phyloP scores from a whole-genome alignment of 1,140 invertebrate genomes.

The Notospermus geniculatus region DNA sequence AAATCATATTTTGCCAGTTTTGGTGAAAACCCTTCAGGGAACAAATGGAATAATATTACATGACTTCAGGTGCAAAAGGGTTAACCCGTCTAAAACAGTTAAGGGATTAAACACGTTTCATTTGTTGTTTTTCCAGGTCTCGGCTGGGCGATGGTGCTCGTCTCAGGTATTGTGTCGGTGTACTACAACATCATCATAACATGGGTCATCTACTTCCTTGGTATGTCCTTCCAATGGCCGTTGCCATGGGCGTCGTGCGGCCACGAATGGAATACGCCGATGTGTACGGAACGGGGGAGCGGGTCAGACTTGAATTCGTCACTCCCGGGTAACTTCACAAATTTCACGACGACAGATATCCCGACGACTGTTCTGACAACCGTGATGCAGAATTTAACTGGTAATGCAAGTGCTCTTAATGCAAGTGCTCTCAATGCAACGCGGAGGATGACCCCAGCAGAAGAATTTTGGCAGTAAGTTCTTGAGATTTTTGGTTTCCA shows the following conservation, averaged over 20 bases:
- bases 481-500: neutral
- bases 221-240: constrained; percentile 57
- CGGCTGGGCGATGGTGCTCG: constrained; percentile 17
- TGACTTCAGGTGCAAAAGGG: no score
- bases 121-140: constrained; percentile 5
- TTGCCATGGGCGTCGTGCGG: constrained; percentile 32
- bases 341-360: no score
- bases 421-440: neutral
- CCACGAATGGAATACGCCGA: no score
- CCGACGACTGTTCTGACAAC: no score
- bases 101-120: neutral
- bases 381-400: no score
- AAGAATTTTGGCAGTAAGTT: constrained; percentile 26
- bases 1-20: constrained; percentile 35
- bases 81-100: constrained; percentile 30
- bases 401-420: neutral
- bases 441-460: constrained; percentile 17
- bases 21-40: no score
- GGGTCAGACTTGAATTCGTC: no score
- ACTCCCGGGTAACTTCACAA: no score
- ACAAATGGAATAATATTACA: no score
- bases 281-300: no score
- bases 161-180: constrained; percentile 27
- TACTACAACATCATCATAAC: neutral
- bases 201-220: constrained; percentile 50